Percentiles rank a stretch among this genome's conserved stretches.
Evolutionary conservation across 1,140 invertebrate genomes (phyloP).

Genomic region (Drosophila parabipectinata): DNA sequence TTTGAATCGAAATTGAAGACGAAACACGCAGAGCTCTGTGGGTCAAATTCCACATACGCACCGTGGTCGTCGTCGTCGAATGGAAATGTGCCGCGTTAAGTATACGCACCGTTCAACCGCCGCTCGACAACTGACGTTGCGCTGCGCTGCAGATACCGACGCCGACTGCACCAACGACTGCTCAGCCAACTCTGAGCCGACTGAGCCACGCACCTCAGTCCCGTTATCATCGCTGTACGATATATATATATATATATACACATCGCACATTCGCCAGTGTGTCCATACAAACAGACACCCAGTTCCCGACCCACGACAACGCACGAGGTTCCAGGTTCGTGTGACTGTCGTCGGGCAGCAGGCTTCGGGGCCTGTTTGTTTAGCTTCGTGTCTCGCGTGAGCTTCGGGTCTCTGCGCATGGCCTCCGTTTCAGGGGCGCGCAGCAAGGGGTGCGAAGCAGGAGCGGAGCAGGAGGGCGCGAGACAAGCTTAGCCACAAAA

Average conservation of each 20-base stretch:
- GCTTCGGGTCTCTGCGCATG: slow-evolving; percentile 37
- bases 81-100: slow-evolving; percentile 14
- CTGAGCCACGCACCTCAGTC: slow-evolving; percentile 23
- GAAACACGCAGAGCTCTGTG: slow-evolving; percentile 53
- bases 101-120: slow-evolving; percentile 34
- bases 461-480: not conserved
- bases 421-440: slow-evolving; percentile 1
- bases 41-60: slow-evolving; percentile 54
- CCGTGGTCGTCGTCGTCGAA: slow-evolving; percentile 3
- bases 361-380: not conserved
- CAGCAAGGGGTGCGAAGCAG: not conserved
- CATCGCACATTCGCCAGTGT: slow-evolving; percentile 11
- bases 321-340: slow-evolving; percentile 22
- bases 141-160: slow-evolving; percentile 69
- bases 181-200: slow-evolving; percentile 56
- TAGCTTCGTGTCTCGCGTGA: too few species aligned
- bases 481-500: slow-evolving; percentile 67
- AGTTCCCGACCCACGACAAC: slow-evolving; percentile 38
- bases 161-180: slow-evolving; percentile 52
- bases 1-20: not conserved
- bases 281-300: slow-evolving; percentile 13
- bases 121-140: slow-evolving; percentile 26
- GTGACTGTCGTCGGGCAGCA: not conserved
- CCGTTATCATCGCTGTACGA: not conserved
- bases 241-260: not conserved